Conservation (phyloP, 64 coral and sea anemone genomes). For the Montipora foliosa region DNA sequence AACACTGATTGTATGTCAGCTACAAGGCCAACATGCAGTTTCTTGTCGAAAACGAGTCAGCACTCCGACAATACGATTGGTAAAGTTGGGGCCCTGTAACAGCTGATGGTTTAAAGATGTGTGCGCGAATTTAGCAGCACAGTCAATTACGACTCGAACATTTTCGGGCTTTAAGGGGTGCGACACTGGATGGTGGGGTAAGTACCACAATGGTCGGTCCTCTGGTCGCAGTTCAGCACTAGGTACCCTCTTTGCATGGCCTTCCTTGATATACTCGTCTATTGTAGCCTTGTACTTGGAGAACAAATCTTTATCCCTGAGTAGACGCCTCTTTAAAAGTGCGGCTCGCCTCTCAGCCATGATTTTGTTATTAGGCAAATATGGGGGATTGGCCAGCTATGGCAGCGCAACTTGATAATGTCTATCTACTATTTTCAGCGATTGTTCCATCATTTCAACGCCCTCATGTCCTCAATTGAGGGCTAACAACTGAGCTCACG, state of each 20-base stretch:
- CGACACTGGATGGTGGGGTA: slow-evolving; percentile 64
- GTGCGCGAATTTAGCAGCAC: slow-evolving; percentile 41
- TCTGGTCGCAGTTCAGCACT: slow-evolving; percentile 9
- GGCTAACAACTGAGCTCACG: too few species aligned
- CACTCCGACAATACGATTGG: slow-evolving; percentile 62
- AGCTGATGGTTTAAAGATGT: slow-evolving; percentile 65
- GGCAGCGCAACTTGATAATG: slow-evolving; percentile 74
- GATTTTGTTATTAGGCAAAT: neutral
- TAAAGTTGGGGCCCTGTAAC: slow-evolving; percentile 47
- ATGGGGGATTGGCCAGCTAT: slow-evolving; percentile 51
- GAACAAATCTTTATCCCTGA: slow-evolving; percentile 37
- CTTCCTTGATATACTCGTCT: neutral
- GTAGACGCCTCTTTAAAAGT: slow-evolving; percentile 41
- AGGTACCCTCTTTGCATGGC: slow-evolving; percentile 51
- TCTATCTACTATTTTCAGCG: slow-evolving; percentile 28
- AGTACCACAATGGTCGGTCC: slow-evolving; percentile 38
- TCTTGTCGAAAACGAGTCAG: slow-evolving; percentile 72
- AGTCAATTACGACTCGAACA: slow-evolving; percentile 50
- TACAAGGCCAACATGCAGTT: slow-evolving; percentile 33
- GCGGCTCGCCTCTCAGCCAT: slow-evolving; percentile 34
- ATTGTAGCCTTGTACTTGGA: slow-evolving; percentile 33
- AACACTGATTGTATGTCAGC: slow-evolving; percentile 72
- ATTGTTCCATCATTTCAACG: slow-evolving; percentile 17
- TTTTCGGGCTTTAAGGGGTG: slow-evolving; percentile 67
- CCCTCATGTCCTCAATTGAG: neutral